Evolutionary conservation across 2,888 invertebrate species (phyloP), one percentile per base, ranked within the genome.

Genomic region (Graphium colonna): DNA sequence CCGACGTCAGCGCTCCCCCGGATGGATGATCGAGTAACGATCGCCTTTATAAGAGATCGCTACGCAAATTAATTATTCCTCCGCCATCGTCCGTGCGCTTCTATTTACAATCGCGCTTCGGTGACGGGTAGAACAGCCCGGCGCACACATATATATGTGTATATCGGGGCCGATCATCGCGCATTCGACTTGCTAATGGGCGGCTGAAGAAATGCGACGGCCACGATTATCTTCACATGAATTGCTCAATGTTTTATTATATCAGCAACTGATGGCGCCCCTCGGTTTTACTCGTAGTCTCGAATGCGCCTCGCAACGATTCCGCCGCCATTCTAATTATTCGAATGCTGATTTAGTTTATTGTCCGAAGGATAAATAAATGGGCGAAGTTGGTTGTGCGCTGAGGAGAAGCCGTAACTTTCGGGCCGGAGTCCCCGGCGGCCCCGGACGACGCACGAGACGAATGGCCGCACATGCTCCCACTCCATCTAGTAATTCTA

Each of bases 21-120:
- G 36, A 36, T 13, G 46, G 38, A 36, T 8, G 31, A 18, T 46
- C 21, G 21, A 46, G n/a, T 46, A 38, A 18, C 46, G 13, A 36
- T 12, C 17, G 12, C 36, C 16, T 15, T 16, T 44, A 28, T 43
- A 28, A 33, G 10, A 44, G 31, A 44, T 31, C 44, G n/a, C 16
- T 16, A 4, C 28, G 43, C 21, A 15, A 18, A 10, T 31, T 16
- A 44, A 31, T 44, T 15, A 44, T 44, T 44, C 44, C 9, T 31
- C 10, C 15, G 13, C 8, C 44, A 28, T 2, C 28, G 0, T 13
- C 44, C 13, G 28, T 26, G 42, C 26, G 26, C 26, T 5, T 26
- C 26, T 31, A 31, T 44, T 44, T 28, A 31, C 31, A 28, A 44
- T 44, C 28, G 26, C 21, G 42, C 31, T 16, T 44, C 44, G 31